A percentile compares a stretch with the other conserved stretches of the same genome.
These are phyloP conservation scores for Lepidocyrtoides sp. DNA, from an alignment of 2,888 invertebrate species.

Conservation along the genomic window DNA sequence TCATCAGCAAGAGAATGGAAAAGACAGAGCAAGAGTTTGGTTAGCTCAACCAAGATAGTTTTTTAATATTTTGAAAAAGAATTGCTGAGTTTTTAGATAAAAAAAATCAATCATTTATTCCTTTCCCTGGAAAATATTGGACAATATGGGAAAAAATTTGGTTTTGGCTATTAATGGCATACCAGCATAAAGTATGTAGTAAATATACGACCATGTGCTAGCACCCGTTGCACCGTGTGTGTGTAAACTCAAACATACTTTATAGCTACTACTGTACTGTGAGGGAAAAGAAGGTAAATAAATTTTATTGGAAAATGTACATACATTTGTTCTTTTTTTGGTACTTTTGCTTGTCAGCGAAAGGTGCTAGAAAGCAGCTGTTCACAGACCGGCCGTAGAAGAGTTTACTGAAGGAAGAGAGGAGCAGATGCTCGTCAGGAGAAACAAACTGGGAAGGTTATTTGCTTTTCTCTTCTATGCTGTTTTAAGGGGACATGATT, in stretches of 20 bases:
- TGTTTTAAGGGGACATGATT: conserved; percentile 20
- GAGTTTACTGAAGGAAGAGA: conserved; percentile 11
- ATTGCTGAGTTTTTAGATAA: conserved; percentile 40
- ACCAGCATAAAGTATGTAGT: conserved; percentile 30
- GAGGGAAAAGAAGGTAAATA: conserved; percentile 37
- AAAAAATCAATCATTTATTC: conserved; percentile 54
- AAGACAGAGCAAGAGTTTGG: no score
- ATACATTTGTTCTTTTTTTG: background rate
- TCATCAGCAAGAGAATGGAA: no score
- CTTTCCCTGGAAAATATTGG: conserved; percentile 34
- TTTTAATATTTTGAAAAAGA: conserved; percentile 14
- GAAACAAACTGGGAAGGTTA: conserved; percentile 45
- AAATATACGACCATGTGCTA: conserved; percentile 31
- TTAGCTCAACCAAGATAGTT: background rate
- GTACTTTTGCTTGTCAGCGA: conserved; percentile 44
- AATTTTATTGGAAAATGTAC: conserved; percentile 49
- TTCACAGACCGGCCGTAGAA: conserved; percentile 31
- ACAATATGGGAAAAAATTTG: conserved; percentile 44
- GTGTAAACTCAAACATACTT: no score
- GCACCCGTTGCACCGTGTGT: background rate
- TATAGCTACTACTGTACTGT: no score
- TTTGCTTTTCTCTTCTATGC: conserved; percentile 38
- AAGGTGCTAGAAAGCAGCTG: conserved; percentile 66
- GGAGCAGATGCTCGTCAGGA: conserved; percentile 49
- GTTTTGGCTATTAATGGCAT: conserved; percentile 40